Conservation (phyloP, 2,797 vertebrate genomes). For the Thalassophryne amazonica region DNA sequence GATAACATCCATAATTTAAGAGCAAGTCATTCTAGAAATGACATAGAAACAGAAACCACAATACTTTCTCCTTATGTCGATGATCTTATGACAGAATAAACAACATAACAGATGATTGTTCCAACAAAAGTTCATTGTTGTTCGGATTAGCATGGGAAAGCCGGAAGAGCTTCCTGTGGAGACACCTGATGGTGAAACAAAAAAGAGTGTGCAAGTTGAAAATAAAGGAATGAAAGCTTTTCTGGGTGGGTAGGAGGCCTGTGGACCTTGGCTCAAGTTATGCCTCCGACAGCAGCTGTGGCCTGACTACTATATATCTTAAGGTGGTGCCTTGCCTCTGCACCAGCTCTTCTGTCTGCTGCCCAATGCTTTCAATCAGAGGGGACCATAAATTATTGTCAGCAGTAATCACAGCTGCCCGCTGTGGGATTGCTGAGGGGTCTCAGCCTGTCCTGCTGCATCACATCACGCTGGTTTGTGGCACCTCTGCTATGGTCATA, state of each 20-base stretch:
- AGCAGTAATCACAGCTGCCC: slow-evolving; percentile 76
- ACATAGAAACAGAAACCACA: slow-evolving; percentile 53
- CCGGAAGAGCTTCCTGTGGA: slow-evolving; percentile 51
- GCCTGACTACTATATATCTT: slow-evolving; percentile 76
- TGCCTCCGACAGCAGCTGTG: slow-evolving; percentile 72
- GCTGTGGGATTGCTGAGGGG: slow-evolving; percentile 62
- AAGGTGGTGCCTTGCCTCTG: slow-evolving; percentile 71
- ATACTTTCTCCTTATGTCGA: slow-evolving; percentile 52
- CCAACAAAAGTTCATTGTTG: slow-evolving; percentile 65
- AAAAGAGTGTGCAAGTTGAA: slow-evolving; percentile 16
- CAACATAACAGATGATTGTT: slow-evolving; percentile 68
- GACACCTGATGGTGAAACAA: slow-evolving; percentile 57
- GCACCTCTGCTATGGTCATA: slow-evolving; percentile 53
- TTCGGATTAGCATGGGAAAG: slow-evolving; percentile 73
- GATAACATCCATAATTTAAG: slow-evolving; percentile 40
- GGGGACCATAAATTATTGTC: slow-evolving; percentile 78
- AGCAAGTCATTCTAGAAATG: slow-evolving; percentile 38
- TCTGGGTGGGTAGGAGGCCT: slow-evolving; percentile 66
- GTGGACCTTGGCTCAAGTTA: slow-evolving; percentile 65
- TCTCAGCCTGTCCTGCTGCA: slow-evolving; percentile 64
- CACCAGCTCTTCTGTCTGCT: slow-evolving; percentile 59
- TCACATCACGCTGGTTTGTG: slow-evolving; percentile 64
- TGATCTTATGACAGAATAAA: slow-evolving; percentile 73
- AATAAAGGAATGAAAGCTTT: slow-evolving; percentile 39
- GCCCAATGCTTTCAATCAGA: slow-evolving; percentile 75